Evolutionary conservation across 2,797 vertebrate species (phyloP), one percentile per base, ranked within the genome.

Genomic region (Erethizon dorsatum): DNA sequence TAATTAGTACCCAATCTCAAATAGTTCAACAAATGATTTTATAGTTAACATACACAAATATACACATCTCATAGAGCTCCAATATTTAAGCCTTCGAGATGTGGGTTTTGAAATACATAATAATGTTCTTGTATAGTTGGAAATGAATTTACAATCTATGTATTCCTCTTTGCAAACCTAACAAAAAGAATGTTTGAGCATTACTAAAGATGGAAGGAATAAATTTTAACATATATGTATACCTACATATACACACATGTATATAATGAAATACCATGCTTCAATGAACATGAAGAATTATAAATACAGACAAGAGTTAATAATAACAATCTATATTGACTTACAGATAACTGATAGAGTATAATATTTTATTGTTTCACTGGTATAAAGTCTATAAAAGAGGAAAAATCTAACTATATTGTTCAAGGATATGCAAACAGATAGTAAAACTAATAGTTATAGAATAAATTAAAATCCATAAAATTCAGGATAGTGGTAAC

Each of bases 311-410:
- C 4, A 61, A 87, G 52, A 82, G 15, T 91, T 59, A 78, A 59
- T 75, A 28, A 47, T 52, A 84, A 59, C 6, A 88, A 65, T 75
- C 20, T 47, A 13, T 73, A 31, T 33, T 90, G 59, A 93, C 22
- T 93, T 67, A 79, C 80, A 84, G 63, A 82, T 79, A 47, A 18
- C 37, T 59, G 83, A 73, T 0, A 83, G 24, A 33, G 31, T 84
- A 88, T 56, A 88, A 37, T 77, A 88, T 61, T 80, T 93, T 77
- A 83, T 73, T 89, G 73, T 80, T 22, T 20, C 57, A 75, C 33
- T 90, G 77, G 59, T 26, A 67, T 71, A 90, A 71, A 95, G 10
- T 59, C 86, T 73, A 47, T 67, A 91, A 96, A 79, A 31, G 12
- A 90, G n/a, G 28, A 22, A 86, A 85, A 79, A 15, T 77, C 37